Evolutionary conservation across 1,140 invertebrate genomes (phyloP).

Genomic region (Leptoteleia sp.): DNA sequence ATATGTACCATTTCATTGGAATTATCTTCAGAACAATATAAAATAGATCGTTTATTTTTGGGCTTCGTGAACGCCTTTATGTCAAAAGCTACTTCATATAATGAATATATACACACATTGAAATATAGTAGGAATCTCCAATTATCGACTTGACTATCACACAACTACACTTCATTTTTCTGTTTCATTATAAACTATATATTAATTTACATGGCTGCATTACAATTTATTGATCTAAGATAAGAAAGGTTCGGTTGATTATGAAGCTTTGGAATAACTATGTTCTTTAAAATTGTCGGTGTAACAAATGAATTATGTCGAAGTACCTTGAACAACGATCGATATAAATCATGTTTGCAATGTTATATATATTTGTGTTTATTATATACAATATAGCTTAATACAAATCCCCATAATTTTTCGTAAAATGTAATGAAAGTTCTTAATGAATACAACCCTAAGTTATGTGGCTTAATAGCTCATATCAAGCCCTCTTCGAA

Average conservation of each 20-base stretch:
- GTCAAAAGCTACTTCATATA: conserved; percentile 42
- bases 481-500: not conserved
- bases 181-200: conserved; percentile 36
- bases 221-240: conserved; percentile 26
- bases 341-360: conserved; percentile 13
- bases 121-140: conserved; percentile 55
- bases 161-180: conserved; percentile 24
- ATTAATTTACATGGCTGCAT: conserved; percentile 37
- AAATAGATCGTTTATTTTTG: conserved; percentile 36
- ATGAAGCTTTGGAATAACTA: conserved; percentile 23
- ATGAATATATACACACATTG: conserved; percentile 53
- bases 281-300: conserved; percentile 5
- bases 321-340: not conserved
- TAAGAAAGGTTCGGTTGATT: conserved; percentile 34
- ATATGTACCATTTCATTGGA: conserved; percentile 16
- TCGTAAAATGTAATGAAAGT: conserved; percentile 19
- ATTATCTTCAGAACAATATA: conserved; percentile 39
- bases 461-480: conserved; percentile 6
- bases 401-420: conserved; percentile 22
- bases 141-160: conserved; percentile 40
- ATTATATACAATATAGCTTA: conserved; percentile 45
- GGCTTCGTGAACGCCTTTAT: conserved; percentile 23
- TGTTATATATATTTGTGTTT: conserved; percentile 2
- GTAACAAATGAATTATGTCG: conserved; percentile 24
- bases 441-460: conserved; percentile 24